Evolutionary conservation across 1,140 invertebrate species (phyloP).

Genomic region (Solenopsis fugax): DNA sequence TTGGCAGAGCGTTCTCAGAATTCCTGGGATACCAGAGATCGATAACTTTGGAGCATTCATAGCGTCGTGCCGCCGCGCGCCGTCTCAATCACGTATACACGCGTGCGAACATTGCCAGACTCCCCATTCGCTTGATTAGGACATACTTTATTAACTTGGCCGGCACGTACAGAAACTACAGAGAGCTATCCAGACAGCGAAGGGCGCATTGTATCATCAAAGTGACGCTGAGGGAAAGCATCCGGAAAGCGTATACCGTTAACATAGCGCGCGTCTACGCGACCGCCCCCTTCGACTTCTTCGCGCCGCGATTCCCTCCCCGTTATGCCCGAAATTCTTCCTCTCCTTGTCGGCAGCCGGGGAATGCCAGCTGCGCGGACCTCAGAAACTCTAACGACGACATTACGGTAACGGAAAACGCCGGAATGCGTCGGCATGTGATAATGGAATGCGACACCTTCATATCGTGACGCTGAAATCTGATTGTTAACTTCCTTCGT

Average conservation of each 20-base stretch:
- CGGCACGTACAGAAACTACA: slow-evolving; percentile 28
- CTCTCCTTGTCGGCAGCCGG: slow-evolving; percentile 16
- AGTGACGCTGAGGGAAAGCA: slow-evolving; percentile 49
- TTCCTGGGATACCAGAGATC: background rate
- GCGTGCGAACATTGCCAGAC: background rate
- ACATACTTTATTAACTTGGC: slow-evolving; percentile 72
- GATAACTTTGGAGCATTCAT: background rate
- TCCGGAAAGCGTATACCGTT: slow-evolving; percentile 34
- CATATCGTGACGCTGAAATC: slow-evolving; percentile 14
- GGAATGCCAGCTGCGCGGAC: slow-evolving; percentile 33
- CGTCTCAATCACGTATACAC: background rate
- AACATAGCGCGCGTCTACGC: background rate
- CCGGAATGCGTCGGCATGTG: slow-evolving; percentile 59
- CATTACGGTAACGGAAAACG: slow-evolving; percentile 55
- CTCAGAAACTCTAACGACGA: slow-evolving; percentile 38
- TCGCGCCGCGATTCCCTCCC: slow-evolving; percentile 15
- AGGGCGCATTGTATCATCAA: slow-evolving; percentile 39
- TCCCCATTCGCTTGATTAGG: slow-evolving; percentile 73
- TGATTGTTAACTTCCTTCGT: background rate
- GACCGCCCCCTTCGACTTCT: background rate
- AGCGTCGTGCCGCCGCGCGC: background rate
- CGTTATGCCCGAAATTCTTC: slow-evolving; percentile 51
- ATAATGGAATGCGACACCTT: slow-evolving; percentile 66
- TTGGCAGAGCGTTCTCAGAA: background rate
- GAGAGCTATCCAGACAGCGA: slow-evolving; percentile 23